A percentile compares a stretch with the other conserved stretches of the same genome.
These are phyloP conservation scores for Mormyrus proboscirostris DNA, from an alignment of 2,797 vertebrate species.

Conservation along the genomic window DNA sequence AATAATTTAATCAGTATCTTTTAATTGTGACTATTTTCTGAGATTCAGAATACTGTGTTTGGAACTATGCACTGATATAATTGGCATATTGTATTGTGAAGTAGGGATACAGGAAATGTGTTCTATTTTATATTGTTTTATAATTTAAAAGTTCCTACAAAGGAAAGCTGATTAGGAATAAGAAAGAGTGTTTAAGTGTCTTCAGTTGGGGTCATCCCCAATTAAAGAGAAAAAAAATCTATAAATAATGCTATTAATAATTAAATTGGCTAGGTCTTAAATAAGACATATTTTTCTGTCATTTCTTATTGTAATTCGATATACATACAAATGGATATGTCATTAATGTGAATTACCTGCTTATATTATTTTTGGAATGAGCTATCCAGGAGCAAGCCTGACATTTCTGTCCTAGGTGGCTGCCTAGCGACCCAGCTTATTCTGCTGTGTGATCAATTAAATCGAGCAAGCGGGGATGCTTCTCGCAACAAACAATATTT, in stretches of 20 bases:
- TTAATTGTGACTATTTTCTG: not conserved
- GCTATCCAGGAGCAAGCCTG: not conserved
- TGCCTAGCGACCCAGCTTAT: not conserved
- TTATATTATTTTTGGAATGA: not conserved
- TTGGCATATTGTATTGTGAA: slow-evolving; percentile 1
- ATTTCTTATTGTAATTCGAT: not conserved
- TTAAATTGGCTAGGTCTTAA: not conserved
- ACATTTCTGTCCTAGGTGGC: not conserved
- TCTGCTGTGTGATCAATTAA: not conserved
- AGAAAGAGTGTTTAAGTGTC: not conserved
- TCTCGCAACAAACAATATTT: not conserved
- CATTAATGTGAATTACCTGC: not conserved
- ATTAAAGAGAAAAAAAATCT: not conserved
- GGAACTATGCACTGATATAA: not conserved
- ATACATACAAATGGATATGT: not conserved
- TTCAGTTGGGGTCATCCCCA: not conserved
- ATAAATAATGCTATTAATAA: not conserved
- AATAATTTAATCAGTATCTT: not conserved
- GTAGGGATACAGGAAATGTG: not conserved
- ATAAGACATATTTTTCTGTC: not conserved
- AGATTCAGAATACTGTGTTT: not conserved
- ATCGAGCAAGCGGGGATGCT: not conserved
- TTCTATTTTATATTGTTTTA: not conserved
- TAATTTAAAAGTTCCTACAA: not conserved
- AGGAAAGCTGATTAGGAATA: not conserved